Percentiles rank a stretch among this genome's conserved stretches.
These are phyloP conservation scores for Discoglossus pictus DNA, from an alignment of 2,797 vertebrate genomes.

Conservation along the genomic window DNA sequence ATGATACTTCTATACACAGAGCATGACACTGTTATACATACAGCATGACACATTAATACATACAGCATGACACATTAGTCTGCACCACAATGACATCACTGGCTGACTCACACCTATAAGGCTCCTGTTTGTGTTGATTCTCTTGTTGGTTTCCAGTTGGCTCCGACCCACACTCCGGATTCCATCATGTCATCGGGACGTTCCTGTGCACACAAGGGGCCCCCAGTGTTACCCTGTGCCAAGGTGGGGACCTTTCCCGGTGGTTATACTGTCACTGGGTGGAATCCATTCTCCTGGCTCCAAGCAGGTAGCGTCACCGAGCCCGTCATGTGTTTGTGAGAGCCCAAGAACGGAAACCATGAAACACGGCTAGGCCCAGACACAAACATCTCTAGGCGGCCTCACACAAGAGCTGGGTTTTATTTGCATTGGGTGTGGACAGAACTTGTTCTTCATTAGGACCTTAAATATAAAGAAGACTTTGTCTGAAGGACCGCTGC, in stretches of 20 bases:
- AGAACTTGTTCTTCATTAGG: no score
- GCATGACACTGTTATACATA: no score
- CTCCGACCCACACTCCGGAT: constrained; percentile 13
- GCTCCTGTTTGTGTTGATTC: background rate
- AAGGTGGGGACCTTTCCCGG: constrained; percentile 21
- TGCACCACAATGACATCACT: background rate
- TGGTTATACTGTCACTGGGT: constrained; percentile 13
- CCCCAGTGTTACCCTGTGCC: background rate
- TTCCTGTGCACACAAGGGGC: constrained; percentile 26
- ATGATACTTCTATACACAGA: no score
- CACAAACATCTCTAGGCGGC: background rate
- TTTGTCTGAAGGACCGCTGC: no score
- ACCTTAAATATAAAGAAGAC: no score
- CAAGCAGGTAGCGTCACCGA: background rate
- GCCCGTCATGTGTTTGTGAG: constrained; percentile 2
- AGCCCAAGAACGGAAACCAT: constrained; percentile 30
- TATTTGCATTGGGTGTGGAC: no score
- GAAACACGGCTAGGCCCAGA: background rate
- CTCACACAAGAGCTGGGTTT: no score
- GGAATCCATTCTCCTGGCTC: constrained; percentile 2
- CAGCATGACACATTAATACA: no score
- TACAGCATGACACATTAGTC: no score
- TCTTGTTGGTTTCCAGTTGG: constrained; percentile 25
- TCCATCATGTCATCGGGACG: constrained; percentile 32
- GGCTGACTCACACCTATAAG: background rate